Conservation (phyloP, 2,888 invertebrate genomes). For the Troilus luridus region DNA sequence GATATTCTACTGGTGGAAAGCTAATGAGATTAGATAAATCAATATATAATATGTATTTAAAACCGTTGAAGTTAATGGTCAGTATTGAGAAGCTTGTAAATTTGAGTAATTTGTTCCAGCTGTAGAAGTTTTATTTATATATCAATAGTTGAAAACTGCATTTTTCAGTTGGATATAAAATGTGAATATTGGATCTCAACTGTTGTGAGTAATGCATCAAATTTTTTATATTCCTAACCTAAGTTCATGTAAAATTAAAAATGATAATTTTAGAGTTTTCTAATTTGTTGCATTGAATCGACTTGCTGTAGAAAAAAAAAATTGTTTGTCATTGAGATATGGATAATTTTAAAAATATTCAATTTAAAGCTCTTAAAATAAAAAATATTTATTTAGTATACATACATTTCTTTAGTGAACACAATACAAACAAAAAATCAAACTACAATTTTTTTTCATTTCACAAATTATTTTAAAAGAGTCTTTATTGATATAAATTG, state of each 20-base stretch:
- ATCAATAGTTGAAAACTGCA: too few species aligned
- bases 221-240: not conserved
- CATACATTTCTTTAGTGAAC: not conserved
- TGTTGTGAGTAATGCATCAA: too few species aligned
- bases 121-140: too few species aligned
- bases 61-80: too few species aligned
- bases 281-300: not conserved
- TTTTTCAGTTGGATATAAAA: too few species aligned
- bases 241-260: not conserved
- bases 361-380: conserved; percentile 2
- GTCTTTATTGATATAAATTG: not conserved
- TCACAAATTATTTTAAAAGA: not conserved
- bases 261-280: not conserved
- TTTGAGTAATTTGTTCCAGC: too few species aligned
- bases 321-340: not conserved
- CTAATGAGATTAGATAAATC: too few species aligned
- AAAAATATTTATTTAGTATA: conserved; percentile 37
- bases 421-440: not conserved
- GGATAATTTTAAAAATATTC: not conserved
- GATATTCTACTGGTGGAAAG: too few species aligned
- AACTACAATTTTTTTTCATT: not conserved
- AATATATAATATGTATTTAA: too few species aligned
- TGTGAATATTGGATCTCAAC: too few species aligned
- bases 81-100: too few species aligned
- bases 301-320: not conserved